phyloP scores from a whole-genome alignment of 2,797 vertebrate genomes.

The Aeoliscus strigatus region DNA sequence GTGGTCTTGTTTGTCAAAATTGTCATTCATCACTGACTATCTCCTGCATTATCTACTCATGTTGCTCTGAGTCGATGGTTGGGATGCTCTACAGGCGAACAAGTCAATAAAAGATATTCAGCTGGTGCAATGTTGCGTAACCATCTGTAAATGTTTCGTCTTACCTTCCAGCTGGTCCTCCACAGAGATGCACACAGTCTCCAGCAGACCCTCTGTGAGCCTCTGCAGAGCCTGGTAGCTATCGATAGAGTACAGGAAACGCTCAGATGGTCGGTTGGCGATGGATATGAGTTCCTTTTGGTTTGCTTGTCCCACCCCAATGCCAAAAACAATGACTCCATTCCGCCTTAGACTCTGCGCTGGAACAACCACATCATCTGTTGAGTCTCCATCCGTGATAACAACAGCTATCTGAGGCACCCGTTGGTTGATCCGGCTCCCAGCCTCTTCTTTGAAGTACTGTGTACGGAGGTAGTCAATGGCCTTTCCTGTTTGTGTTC shows the following conservation, averaged over 20 bases:
- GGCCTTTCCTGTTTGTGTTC: conserved; percentile 96
- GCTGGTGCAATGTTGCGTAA: background rate
- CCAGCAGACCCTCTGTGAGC: conserved; percentile 54
- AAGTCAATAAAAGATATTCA: too few species aligned
- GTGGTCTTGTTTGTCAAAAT: too few species aligned
- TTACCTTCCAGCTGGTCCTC: conserved; percentile 72
- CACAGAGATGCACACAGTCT: conserved; percentile 69
- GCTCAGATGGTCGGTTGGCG: conserved; percentile 71
- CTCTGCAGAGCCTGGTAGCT: conserved; percentile 67
- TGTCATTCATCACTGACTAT: too few species aligned
- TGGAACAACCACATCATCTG: conserved; percentile 58
- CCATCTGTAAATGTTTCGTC: background rate
- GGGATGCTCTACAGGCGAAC: too few species aligned
- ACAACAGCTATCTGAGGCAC: conserved; percentile 79
- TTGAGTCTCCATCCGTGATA: conserved; percentile 76
- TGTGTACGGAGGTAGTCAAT: conserved; percentile 71
- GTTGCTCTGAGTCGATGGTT: too few species aligned
- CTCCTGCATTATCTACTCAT: too few species aligned
- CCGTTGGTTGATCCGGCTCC: conserved; percentile 62
- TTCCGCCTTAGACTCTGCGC: conserved; percentile 61
- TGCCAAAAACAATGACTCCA: conserved; percentile 74
- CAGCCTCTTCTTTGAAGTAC: conserved; percentile 67
- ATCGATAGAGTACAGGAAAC: conserved; percentile 63
- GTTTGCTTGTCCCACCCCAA: conserved; percentile 70
- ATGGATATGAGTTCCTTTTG: conserved; percentile 60